phyloP scores from a whole-genome alignment of 2,888 invertebrate species.

The Cerastis leucographa region DNA sequence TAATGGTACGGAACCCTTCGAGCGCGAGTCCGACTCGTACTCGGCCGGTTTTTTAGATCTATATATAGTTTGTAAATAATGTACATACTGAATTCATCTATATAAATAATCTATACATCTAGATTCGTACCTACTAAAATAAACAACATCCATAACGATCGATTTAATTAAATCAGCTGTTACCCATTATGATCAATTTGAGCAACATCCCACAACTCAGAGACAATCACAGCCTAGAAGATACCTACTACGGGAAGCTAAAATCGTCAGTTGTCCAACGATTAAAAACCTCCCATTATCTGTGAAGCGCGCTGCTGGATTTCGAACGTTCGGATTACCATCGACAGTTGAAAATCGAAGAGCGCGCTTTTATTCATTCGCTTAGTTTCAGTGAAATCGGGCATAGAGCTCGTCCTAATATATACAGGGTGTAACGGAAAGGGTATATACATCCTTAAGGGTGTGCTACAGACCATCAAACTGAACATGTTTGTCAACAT shows the following conservation, averaged over 20 bases:
- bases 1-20: no score
- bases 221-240: background rate
- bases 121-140: background rate
- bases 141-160: background rate
- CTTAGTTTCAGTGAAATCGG: background rate
- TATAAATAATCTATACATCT: background rate
- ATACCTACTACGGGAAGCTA: background rate
- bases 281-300: background rate
- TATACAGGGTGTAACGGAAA: no score
- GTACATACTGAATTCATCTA: no score
- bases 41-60: no score
- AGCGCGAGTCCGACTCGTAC: no score
- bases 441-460: no score
- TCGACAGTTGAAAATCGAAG: background rate
- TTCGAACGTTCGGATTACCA: background rate
- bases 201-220: background rate
- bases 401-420: background rate
- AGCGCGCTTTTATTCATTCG: background rate
- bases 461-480: no score
- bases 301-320: background rate
- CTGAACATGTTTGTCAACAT: no score
- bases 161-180: background rate
- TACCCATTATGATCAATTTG: background rate
- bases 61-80: no score
- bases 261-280: background rate